phyloP scores from a whole-genome alignment of 2,113 vertebrate species.

The Limanda limanda region DNA sequence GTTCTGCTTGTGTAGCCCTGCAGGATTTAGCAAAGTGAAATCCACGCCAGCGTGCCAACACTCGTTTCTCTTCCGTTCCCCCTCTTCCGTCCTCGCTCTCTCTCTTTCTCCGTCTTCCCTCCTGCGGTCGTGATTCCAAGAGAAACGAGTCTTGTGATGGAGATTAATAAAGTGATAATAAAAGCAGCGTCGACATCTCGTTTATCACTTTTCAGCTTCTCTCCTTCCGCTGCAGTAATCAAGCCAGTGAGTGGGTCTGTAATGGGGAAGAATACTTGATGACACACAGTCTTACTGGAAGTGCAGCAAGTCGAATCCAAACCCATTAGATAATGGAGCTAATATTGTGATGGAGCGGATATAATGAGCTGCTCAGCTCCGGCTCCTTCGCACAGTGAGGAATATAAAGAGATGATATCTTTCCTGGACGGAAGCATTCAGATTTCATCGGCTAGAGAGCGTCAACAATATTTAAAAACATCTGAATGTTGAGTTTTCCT shows the following conservation, averaged over 20 bases:
- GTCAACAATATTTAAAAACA: constrained; percentile 11
- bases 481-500: neutral
- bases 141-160: constrained; percentile 9
- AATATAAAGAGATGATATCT: constrained; percentile 7
- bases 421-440: neutral
- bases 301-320: constrained; percentile 37
- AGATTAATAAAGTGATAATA: constrained; percentile 28
- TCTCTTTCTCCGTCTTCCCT: no score
- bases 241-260: constrained; percentile 1
- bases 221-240: neutral
- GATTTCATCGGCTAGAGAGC: constrained; percentile 17
- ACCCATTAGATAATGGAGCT: constrained; percentile 60
- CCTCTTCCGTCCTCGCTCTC: neutral
- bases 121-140: constrained; percentile 14
- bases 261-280: constrained; percentile 10
- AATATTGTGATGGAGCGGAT: constrained; percentile 38
- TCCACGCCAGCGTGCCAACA: neutral
- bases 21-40: neutral
- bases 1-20: neutral
- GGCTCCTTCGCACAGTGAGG: neutral
- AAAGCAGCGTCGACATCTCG: neutral
- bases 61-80: neutral
- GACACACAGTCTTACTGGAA: constrained; percentile 30
- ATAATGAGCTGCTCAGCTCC: constrained; percentile 32
- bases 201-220: neutral